A percentile compares a stretch with the other conserved stretches of the same genome.
Evolutionary conservation across 2,888 invertebrate genomes (phyloP).

Genomic region (Artemia sinica): DNA sequence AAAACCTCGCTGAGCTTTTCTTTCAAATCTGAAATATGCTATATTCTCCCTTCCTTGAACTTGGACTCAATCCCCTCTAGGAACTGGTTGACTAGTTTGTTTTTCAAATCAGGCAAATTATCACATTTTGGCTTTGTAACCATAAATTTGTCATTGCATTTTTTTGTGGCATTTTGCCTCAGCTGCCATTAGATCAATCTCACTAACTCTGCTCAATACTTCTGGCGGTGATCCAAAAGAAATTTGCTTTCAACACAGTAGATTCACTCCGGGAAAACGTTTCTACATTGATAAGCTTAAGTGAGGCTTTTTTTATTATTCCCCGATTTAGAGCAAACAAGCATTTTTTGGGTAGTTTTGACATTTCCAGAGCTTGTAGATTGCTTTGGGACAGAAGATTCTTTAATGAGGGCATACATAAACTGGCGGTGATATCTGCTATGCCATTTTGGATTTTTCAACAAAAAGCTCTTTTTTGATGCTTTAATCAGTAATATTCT

Average conservation of each 20-base stretch:
- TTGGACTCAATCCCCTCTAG: not conserved
- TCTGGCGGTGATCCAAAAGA: not conserved
- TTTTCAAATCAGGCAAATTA: not conserved
- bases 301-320: too few species aligned
- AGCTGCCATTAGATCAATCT: not conserved
- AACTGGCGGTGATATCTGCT: too few species aligned
- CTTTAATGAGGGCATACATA: too few species aligned
- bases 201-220: slow-evolving; percentile 1
- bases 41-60: too few species aligned
- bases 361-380: not conserved
- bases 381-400: too few species aligned
- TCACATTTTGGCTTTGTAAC: not conserved
- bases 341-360: not conserved
- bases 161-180: not conserved
- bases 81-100: not conserved
- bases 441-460: too few species aligned
- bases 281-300: too few species aligned
- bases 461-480: too few species aligned
- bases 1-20: too few species aligned
- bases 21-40: too few species aligned
- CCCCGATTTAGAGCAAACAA: too few species aligned
- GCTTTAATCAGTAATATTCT: too few species aligned
- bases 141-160: not conserved
- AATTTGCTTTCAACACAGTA: not conserved
- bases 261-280: not conserved